Base-by-base conservation (phyloP, 1,140 invertebrate genomes). In the Drosophila subpulchrella region DNA sequence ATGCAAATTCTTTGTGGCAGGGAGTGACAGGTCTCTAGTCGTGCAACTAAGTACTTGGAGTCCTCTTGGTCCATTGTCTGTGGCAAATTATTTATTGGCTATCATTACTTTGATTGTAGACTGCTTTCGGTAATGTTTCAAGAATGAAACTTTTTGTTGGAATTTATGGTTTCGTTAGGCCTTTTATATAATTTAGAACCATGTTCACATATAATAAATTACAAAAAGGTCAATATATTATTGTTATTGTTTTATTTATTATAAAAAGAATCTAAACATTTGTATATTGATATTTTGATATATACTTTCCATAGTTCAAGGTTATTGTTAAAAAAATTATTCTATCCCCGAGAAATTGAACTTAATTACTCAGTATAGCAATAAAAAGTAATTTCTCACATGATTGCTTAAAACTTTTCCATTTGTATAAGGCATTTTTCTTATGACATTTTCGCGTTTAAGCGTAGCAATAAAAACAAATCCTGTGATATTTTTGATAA, bases 401-500 rank as follows among this genome's bases (percentile, higher is more conserved):
- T 51, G 39, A 27, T 6, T 55, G 32, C 30, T 41, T 27, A 60
- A 46, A 12, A 51, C 20, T 27, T 50, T 41, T 47, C 41, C 57
- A 42, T 48, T 66, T 73, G 72, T 71, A 65, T 66, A 79, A 41
- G 63, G 56, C 24, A 61, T 54, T 59, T 39, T 81, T 8, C 32
- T 79, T 81, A 79, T 76, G 76, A 78, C 72, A 76, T 76, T 80
- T 48, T 30, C 17, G 15, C 42, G 17, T 17, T 44, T 68, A 65
- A 67, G 73, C 67, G 60, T 34, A 10, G 57, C 61, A 78, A 81
- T 82, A 74, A 82, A 75, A 81, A 68, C 60, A 60, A 81, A 75
- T 78, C 46, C 56, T 55, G 57, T 44, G 27, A 11, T 32, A 30
- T 13, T 80, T 78, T 62, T 53, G 58, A 67, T 66, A 71, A 80